Evolutionary conservation across 2,113 vertebrate species (phyloP).

Genomic region (Hepsetus odoe): DNA sequence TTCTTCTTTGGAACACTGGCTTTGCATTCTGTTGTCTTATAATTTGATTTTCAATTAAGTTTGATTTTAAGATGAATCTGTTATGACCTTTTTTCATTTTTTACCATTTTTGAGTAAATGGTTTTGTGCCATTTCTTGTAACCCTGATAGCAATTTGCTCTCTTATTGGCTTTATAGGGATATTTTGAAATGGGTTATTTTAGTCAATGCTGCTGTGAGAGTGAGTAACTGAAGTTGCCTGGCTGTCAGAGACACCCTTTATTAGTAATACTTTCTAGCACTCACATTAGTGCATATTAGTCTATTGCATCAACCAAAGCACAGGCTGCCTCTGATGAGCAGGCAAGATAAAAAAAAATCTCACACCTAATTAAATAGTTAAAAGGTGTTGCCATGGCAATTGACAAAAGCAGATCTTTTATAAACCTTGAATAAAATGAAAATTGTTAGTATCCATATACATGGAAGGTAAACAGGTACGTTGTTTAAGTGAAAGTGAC

Average conservation of each 20-base stretch:
- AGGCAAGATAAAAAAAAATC: background rate
- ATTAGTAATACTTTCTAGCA: conserved; percentile 1
- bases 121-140: background rate
- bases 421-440: background rate
- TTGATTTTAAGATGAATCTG: too few species aligned
- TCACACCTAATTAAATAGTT: background rate
- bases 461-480: too few species aligned
- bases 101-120: too few species aligned
- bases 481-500: too few species aligned
- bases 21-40: too few species aligned
- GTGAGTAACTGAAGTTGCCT: background rate
- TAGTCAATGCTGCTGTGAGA: background rate
- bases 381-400: conserved; percentile 26
- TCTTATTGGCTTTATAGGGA: background rate
- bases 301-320: background rate
- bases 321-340: background rate
- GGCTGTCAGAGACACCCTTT: background rate
- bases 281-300: background rate
- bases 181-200: background rate
- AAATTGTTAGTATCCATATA: too few species aligned
- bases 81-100: too few species aligned
- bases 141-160: background rate
- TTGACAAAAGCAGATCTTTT: background rate
- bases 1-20: too few species aligned
- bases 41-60: too few species aligned